Evolutionary conservation across 2,888 invertebrate species (phyloP).

Genomic region (Lasius fuliginosus): DNA sequence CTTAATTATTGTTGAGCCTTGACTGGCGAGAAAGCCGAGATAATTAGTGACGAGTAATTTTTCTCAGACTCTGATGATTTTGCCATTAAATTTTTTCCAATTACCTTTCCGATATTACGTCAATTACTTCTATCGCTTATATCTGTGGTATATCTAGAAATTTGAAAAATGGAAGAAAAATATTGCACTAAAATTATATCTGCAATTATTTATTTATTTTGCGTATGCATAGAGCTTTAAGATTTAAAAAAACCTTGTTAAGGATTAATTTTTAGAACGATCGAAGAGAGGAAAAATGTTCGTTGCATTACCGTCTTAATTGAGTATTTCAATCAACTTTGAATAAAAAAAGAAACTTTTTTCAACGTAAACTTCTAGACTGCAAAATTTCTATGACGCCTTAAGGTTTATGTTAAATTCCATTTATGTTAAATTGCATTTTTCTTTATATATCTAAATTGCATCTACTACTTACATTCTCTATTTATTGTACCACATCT

Average conservation of each 20-base stretch:
- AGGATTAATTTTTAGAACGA: neutral
- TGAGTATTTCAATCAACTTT: too few species aligned
- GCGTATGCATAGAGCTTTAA: neutral
- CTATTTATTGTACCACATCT: neutral
- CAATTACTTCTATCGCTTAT: neutral
- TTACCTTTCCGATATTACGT: neutral
- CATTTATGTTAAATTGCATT: too few species aligned
- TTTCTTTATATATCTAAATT: neutral
- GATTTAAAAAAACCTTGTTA: neutral
- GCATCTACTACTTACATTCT: neutral
- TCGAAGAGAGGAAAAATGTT: too few species aligned
- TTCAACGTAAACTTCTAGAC: neutral
- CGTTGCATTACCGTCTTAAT: too few species aligned
- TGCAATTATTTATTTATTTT: neutral
- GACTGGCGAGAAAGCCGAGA: neutral
- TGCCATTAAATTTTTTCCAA: neutral
- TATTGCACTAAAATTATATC: neutral
- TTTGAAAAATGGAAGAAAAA: neutral
- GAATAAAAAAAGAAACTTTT: too few species aligned
- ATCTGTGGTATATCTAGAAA: neutral
- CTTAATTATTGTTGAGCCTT: slow-evolving; percentile 27
- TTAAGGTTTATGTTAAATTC: neutral
- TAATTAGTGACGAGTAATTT: neutral
- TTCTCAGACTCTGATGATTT: neutral
- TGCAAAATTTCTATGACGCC: neutral